Evolutionary conservation across 2,888 invertebrate genomes (phyloP), one percentile per base, ranked within the genome.

Genomic region (Willowsia nigromaculata): DNA sequence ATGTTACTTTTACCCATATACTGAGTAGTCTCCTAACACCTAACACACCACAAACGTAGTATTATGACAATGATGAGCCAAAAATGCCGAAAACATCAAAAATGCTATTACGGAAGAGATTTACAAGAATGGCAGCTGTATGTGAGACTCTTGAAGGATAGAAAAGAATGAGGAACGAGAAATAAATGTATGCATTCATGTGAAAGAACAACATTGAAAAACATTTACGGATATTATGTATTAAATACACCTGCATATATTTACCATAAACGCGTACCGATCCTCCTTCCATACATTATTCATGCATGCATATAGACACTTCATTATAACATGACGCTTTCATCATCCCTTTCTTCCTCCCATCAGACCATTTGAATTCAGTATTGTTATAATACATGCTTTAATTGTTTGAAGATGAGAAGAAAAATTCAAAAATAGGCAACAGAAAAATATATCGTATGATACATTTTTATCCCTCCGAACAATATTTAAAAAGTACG

Each of bases 251-350:
- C 76, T 62, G 76, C 85, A 78, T 85, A 27, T 59, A 56, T 15
- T 25, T 15, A 47, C n/a, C 74, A 74, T 74, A 47, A 47, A 47
- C 27, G 30, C 13, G 85, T 50, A 59, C 25, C 22, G 76, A 43
- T 62, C 85, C 85, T 62, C 85, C 85, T 85, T 62, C 62, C 62
- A 85, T 85, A 62, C 78, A 85, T 85, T 85, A 85, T 85, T 78
- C 76, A 85, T 85, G 50, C 59, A 15, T 50, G 59, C 25, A 59
- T 37, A 59, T 25, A 62, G 27, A 43, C 43, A 71, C 71, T 43
- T 43, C 43, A 71, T 71, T 62, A 56, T 7, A 27, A 84, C 53
- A 68, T 47, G 65, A 74, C 50, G 74, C 33, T 71, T 74, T 83
- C 74, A 40, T 82, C 50, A 47, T 65, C 56, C 74, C 62, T 83